Conservation (phyloP, 2,888 invertebrate species). For the Euproctis similis region DNA sequence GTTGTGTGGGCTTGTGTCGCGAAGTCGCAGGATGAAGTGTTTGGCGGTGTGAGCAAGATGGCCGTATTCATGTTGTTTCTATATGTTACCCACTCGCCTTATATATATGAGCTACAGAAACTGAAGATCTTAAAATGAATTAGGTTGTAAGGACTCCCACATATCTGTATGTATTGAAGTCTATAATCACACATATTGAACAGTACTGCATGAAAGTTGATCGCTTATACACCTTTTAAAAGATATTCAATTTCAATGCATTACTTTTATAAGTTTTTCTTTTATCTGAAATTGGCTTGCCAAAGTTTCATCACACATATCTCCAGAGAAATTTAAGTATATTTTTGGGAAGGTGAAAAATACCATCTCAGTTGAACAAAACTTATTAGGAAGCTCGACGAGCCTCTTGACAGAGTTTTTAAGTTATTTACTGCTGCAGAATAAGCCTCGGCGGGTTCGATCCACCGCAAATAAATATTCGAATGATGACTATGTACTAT, state of each 20-base stretch:
- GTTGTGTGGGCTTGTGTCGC: conserved; percentile 35
- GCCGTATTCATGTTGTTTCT: conserved; percentile 58
- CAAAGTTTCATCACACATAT: too few species aligned
- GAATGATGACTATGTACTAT: too few species aligned
- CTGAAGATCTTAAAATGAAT: conserved; percentile 40
- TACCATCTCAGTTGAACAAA: too few species aligned
- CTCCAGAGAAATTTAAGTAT: too few species aligned
- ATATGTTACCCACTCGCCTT: conserved; percentile 49
- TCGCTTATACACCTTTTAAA: conserved; percentile 15
- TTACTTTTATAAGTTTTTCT: too few species aligned
- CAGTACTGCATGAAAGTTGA: conserved; percentile 29
- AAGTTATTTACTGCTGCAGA: too few species aligned
- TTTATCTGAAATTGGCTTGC: too few species aligned
- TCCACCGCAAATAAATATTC: too few species aligned
- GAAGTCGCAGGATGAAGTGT: conserved; percentile 42
- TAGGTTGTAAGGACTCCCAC: conserved; percentile 16
- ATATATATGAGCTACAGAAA: conserved; percentile 47
- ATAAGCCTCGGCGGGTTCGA: too few species aligned
- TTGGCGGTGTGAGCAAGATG: conserved; percentile 71
- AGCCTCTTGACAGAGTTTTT: too few species aligned
- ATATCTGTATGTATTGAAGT: conserved; percentile 22
- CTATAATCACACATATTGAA: conserved; percentile 14
- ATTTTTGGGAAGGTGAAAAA: too few species aligned
- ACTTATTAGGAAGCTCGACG: too few species aligned
- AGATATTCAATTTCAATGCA: not conserved